These are phyloP conservation scores for Pelosia muscerda DNA, from an alignment of 2,888 invertebrate genomes.

Conservation along the genomic window DNA sequence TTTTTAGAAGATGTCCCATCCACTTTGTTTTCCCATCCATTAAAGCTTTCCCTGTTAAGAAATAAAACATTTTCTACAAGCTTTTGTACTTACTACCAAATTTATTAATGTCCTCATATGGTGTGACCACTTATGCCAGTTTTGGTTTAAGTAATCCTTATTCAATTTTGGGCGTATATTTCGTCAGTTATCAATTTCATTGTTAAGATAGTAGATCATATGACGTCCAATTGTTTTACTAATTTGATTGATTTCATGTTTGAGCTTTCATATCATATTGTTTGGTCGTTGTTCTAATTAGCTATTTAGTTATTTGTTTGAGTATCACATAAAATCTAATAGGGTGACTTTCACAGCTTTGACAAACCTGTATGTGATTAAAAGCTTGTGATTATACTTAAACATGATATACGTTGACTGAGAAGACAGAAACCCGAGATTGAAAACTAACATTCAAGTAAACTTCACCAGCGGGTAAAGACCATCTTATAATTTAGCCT, in stretches of 20 bases:
- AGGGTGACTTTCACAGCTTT: neutral
- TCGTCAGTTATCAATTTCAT: neutral
- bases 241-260: too few species aligned
- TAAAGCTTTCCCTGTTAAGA: neutral
- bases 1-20: neutral
- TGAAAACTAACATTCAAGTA: neutral
- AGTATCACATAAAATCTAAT: neutral
- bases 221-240: too few species aligned
- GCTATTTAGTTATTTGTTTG: neutral
- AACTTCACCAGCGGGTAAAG: too few species aligned
- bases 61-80: neutral
- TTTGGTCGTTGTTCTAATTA: neutral
- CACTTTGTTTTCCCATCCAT: neutral
- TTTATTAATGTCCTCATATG: constrained; percentile 19
- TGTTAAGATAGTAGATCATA: neutral
- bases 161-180: neutral
- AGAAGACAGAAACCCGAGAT: neutral
- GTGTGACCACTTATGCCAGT: neutral
- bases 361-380: neutral
- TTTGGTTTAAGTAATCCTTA: neutral
- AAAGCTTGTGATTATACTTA: neutral
- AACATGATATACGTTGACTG: neutral
- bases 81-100: neutral
- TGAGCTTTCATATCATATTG: too few species aligned
- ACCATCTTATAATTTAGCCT: too few species aligned